Percentiles rank a stretch among this genome's conserved stretches.
Evolutionary conservation across 2,113 vertebrate species (phyloP).

Genomic region (Fregata magnificens): DNA sequence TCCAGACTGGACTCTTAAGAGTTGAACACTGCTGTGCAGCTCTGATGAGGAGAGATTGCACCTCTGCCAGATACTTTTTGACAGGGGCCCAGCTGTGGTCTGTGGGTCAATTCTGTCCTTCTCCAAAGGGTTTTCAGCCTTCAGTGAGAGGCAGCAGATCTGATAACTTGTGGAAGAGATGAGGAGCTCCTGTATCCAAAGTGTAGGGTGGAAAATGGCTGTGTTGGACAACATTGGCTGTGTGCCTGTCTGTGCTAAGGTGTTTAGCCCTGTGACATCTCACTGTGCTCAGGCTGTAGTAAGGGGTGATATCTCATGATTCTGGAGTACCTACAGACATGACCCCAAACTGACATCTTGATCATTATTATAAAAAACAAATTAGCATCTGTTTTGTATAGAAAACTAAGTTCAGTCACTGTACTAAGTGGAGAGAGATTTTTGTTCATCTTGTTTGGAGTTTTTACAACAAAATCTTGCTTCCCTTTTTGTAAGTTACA

Average conservation of each 20-base stretch:
- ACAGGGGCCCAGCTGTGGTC: neutral
- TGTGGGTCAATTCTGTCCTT: neutral
- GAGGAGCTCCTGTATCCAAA: neutral
- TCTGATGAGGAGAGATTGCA: neutral
- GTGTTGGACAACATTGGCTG: fast-evolving
- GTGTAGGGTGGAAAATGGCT: neutral
- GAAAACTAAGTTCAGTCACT: neutral
- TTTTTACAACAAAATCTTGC: neutral
- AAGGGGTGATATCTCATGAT: neutral
- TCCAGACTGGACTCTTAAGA: neutral
- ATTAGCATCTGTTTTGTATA: neutral
- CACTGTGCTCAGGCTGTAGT: neutral
- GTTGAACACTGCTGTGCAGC: neutral
- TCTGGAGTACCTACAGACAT: neutral
- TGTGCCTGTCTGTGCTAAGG: neutral
- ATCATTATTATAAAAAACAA: neutral
- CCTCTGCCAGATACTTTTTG: neutral
- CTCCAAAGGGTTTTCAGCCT: neutral
- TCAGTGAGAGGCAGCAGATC: neutral
- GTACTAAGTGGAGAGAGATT: neutral
- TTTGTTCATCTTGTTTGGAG: neutral
- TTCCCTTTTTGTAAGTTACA: neutral
- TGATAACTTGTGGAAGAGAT: neutral
- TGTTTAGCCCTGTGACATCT: neutral
- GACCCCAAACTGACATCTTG: neutral